A percentile compares a stretch with the other conserved stretches of the same genome.
These are phyloP conservation scores for Trididemnum clinides DNA, from an alignment of 23 tunicate species.

Conservation along the genomic window DNA sequence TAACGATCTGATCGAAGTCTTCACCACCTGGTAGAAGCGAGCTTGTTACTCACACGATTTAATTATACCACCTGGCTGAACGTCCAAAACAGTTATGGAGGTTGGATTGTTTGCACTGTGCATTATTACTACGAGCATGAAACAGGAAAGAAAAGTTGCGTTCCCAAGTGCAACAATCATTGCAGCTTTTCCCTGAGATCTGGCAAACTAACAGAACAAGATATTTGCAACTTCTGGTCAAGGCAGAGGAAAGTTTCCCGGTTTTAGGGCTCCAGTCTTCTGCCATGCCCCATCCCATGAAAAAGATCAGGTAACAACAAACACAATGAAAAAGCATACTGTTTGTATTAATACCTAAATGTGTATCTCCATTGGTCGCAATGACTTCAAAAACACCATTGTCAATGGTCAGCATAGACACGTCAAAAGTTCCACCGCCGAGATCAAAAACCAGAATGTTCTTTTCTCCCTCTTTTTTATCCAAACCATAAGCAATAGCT, in stretches of 20 bases:
- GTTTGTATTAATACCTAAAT: constrained; percentile 37
- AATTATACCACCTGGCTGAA: too few species aligned
- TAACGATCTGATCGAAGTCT: constrained; percentile 80
- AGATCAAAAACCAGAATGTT: constrained; percentile 80
- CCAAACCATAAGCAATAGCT: constrained; percentile 73
- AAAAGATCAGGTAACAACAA: not conserved
- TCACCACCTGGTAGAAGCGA: constrained; percentile 91
- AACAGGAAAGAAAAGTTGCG: too few species aligned
- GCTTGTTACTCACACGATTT: too few species aligned
- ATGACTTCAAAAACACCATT: constrained; percentile 80
- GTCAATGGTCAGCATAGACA: constrained; percentile 77
- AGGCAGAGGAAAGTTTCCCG: too few species aligned
- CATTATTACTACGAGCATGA: too few species aligned
- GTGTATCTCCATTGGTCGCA: constrained; percentile 84
- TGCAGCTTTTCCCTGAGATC: too few species aligned
- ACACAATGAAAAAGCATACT: not conserved
- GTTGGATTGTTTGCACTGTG: too few species aligned
- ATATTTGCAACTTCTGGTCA: too few species aligned
- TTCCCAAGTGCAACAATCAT: too few species aligned
- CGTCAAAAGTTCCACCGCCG: constrained; percentile 90
- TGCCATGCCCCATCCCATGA: not conserved
- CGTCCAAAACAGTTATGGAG: too few species aligned
- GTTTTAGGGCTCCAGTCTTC: too few species aligned
- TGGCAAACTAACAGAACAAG: too few species aligned
- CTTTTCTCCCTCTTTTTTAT: constrained; percentile 73